Evolutionary conservation across 2,888 invertebrate genomes (phyloP), one percentile per base, ranked within the genome.

Genomic region (Poecilobothrus nobilitatus): DNA sequence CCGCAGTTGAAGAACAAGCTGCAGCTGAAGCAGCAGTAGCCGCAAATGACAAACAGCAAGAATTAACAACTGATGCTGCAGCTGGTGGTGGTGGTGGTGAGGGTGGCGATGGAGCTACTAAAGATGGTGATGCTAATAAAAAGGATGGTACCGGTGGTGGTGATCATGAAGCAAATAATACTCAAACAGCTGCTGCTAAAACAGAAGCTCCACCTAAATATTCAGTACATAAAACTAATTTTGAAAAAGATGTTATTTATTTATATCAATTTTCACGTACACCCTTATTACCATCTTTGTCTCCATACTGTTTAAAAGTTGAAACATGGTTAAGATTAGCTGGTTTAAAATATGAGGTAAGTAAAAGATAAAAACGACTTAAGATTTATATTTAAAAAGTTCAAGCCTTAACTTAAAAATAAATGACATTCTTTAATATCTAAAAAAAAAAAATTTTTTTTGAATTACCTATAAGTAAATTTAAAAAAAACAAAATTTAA

Each of bases 321-420:
- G 96, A 97, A 86, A 94, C 95, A 78, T 96, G 95, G 94, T 87
- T 97, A 75, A 88, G 96, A 80, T 87, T 96, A 77, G 90, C 91
- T 78, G 93, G 91, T 80, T 87, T 95, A 81, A 94, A 92, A 84
- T 96, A 95, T 84, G 95, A 95, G 93, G 95, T 95, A 84, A 87
- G 89, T 82, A 20, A 37, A 3, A 5, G 8, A 7, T 34, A 7
- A 34, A 34, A 8, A 7, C 34, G 34, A 27, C 37, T 33, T 1
- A 5, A 34, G n/a, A n/a, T n/a, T n/a, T n/a, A n/a, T n/a, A n/a
- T n/a, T n/a, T n/a, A n/a, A n/a, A n/a, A n/a, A n/a, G n/a, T n/a
- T n/a, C n/a, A n/a, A n/a, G n/a, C n/a, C n/a, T n/a, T n/a, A n/a
- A n/a, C n/a, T n/a, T n/a, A n/a, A n/a, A n/a, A n/a, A n/a, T n/a